Conservation (phyloP, 2,888 invertebrate species). For the Cantharis flavilabris region DNA sequence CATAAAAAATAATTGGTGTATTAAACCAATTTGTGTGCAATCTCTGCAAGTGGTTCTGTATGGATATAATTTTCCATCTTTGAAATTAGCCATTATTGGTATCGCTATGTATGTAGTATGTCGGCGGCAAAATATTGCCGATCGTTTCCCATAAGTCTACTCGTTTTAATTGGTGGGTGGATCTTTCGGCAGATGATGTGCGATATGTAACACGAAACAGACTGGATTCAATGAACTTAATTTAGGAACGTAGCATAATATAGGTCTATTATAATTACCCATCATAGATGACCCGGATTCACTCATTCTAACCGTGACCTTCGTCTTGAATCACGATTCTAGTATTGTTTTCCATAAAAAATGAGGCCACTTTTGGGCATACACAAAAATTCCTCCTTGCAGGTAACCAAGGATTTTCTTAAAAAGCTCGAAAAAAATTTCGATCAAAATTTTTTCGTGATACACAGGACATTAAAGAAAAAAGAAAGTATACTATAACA, state of each 20-base stretch:
- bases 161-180: slow-evolving; percentile 38
- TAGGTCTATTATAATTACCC: slow-evolving; percentile 15
- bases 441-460: not conserved
- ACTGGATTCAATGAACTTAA: slow-evolving; percentile 15
- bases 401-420: not conserved
- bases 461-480: no score
- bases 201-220: slow-evolving; percentile 33
- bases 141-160: slow-evolving; percentile 30
- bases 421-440: not conserved
- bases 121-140: slow-evolving; percentile 13
- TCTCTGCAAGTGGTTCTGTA: not conserved
- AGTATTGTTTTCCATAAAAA: slow-evolving; percentile 17
- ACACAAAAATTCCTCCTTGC: not conserved
- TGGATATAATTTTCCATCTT: slow-evolving; percentile 24
- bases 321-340: slow-evolving; percentile 16
- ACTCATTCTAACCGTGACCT: slow-evolving; percentile 10
- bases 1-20: not conserved
- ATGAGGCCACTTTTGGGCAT: slow-evolving; percentile 29
- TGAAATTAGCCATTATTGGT: slow-evolving; percentile 26
- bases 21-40: not conserved
- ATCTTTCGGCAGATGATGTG: slow-evolving; percentile 33
- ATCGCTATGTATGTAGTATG: not conserved
- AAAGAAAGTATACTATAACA: no score
- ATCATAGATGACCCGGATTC: slow-evolving; percentile 16
- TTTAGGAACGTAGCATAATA: not conserved